phyloP scores from a whole-genome alignment of 2,888 invertebrate species.

The Hartigia nigra region DNA sequence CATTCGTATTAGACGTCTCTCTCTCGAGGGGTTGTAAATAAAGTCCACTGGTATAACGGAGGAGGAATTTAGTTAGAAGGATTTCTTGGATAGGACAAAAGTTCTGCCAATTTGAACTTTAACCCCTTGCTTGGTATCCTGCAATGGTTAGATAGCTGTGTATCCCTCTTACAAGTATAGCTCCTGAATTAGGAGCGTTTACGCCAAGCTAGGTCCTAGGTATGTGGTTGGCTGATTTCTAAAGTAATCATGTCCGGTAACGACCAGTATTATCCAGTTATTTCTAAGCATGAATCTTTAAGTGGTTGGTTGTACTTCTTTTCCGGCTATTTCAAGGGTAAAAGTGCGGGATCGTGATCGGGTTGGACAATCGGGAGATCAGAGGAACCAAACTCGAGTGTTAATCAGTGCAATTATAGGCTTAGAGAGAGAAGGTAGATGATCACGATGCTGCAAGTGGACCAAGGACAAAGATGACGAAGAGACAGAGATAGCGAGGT shows the following conservation, averaged over 20 bases:
- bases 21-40: neutral
- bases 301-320: neutral
- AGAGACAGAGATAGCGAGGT: neutral
- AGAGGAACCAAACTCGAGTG: slow-evolving; percentile 27
- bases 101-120: neutral
- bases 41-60: neutral
- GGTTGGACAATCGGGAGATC: slow-evolving; percentile 22
- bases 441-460: neutral
- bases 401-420: slow-evolving; percentile 43
- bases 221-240: neutral
- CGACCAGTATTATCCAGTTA: neutral
- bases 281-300: neutral
- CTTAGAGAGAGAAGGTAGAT: slow-evolving; percentile 36
- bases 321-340: neutral
- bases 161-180: neutral
- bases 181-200: neutral
- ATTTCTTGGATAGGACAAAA: neutral
- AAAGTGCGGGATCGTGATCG: slow-evolving; percentile 17
- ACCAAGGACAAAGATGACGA: neutral
- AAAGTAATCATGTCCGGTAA: neutral
- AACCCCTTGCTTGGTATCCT: neutral
- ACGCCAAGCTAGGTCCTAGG: neutral
- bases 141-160: neutral
- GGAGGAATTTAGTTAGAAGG: neutral
- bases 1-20: neutral